These are phyloP conservation scores for Pholis gunnellus DNA, from an alignment of 2,113 vertebrate genomes.

Conservation along the genomic window DNA sequence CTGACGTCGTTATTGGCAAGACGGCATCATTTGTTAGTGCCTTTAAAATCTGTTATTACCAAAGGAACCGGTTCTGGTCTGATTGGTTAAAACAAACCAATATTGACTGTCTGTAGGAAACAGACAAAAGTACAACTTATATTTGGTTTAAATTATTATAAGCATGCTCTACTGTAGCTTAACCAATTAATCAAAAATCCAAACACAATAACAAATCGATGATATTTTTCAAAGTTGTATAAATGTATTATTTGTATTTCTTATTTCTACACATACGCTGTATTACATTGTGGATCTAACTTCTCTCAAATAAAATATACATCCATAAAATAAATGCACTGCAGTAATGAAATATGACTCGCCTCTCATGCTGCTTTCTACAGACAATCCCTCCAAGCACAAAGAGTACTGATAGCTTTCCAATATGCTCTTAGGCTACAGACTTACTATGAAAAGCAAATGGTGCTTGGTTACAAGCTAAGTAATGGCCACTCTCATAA, in stretches of 20 bases:
- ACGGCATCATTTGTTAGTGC: too few species aligned
- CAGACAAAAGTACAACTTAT: background rate
- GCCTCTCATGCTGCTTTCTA: constrained; percentile 26
- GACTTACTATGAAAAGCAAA: constrained; percentile 36
- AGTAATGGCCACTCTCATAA: constrained; percentile 62
- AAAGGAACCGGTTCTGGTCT: too few species aligned
- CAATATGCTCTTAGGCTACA: constrained; percentile 50
- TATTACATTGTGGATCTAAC: background rate
- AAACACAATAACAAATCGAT: constrained; percentile 24
- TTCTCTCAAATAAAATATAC: constrained; percentile 18
- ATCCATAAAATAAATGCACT: constrained; percentile 57
- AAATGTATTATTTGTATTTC: constrained; percentile 19
- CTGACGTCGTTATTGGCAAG: too few species aligned
- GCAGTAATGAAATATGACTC: constrained; percentile 51
- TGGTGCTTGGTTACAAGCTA: constrained; percentile 49
- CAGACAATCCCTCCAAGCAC: constrained; percentile 30
- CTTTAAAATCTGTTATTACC: too few species aligned
- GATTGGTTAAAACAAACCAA: too few species aligned
- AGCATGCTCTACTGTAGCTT: background rate
- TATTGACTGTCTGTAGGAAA: too few species aligned
- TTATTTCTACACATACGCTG: constrained; percentile 2
- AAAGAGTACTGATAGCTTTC: constrained; percentile 48
- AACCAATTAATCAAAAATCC: constrained; percentile 22
- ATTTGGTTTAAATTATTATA: background rate
- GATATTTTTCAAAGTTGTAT: constrained; percentile 30